phyloP scores from a whole-genome alignment of 2,888 invertebrate genomes.

The Patella pellucida region DNA sequence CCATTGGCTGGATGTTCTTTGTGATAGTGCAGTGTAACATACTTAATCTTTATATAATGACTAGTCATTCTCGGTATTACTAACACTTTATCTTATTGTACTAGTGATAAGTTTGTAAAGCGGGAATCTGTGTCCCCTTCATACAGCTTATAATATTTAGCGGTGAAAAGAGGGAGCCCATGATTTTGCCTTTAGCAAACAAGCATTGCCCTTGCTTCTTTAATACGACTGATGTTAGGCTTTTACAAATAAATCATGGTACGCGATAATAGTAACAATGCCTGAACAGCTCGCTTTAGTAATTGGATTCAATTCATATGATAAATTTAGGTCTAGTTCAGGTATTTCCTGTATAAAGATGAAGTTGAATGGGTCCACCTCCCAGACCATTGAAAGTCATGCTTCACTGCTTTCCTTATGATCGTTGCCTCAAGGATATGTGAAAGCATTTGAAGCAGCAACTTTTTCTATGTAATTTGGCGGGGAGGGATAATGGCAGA shows the following conservation, averaged over 20 bases:
- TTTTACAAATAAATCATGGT: slow-evolving; percentile 9
- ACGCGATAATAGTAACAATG: not conserved
- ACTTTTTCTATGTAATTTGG: slow-evolving; percentile 8
- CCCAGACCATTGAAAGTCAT: not conserved
- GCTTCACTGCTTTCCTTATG: not conserved
- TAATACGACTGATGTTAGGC: slow-evolving; percentile 5
- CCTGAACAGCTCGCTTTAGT: slow-evolving; percentile 6
- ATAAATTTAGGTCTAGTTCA: slow-evolving; percentile 2
- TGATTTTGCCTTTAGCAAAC: slow-evolving; percentile 11
- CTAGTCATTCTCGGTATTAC: not conserved
- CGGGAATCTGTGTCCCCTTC: not conserved
- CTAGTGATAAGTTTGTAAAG: not conserved
- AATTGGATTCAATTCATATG: slow-evolving; percentile 12
- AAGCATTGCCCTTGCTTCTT: slow-evolving; percentile 3
- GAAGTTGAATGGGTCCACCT: slow-evolving; percentile 6
- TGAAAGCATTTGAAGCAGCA: slow-evolving; percentile 4
- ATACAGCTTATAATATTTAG: not conserved
- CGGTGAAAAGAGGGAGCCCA: not conserved
- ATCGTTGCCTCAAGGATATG: slow-evolving; percentile 1
- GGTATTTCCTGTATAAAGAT: slow-evolving; percentile 5
- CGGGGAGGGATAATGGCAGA: not conserved
- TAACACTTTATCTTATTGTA: not conserved
- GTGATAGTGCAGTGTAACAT: not conserved
- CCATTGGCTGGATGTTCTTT: too few relatives aligned
- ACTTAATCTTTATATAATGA: not conserved